Percentiles rank a stretch among this genome's conserved stretches.
Conservation (phyloP, 2,888 invertebrate species). For the Melipona beecheii region DNA sequence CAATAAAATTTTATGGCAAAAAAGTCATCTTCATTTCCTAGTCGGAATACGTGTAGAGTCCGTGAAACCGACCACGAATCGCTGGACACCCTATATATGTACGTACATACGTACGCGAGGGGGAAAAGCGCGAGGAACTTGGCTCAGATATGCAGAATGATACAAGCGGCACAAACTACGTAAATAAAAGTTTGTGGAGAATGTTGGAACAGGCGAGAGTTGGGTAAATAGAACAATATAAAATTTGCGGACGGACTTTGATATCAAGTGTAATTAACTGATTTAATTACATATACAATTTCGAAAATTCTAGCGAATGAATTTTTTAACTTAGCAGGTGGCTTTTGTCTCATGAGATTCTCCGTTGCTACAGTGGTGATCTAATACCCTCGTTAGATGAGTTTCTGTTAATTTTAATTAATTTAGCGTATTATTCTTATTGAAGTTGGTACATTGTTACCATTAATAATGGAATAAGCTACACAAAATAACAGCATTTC, state of each 20-base stretch:
- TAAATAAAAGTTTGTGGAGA: not conserved
- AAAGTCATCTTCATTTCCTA: no score
- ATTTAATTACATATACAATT: not conserved
- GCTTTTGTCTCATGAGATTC: not conserved
- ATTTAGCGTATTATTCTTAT: no score
- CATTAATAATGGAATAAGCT: no score
- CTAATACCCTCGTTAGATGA: not conserved
- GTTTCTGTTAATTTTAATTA: not conserved
- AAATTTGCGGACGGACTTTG: not conserved
- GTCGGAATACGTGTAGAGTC: no score
- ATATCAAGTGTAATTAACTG: not conserved
- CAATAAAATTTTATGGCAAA: no score
- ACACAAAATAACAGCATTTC: no score
- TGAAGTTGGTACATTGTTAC: no score
- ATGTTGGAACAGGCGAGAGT: not conserved
- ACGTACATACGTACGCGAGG: no score
- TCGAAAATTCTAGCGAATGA: not conserved
- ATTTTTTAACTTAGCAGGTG: not conserved
- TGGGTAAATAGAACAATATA: not conserved
- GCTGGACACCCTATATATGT: no score
- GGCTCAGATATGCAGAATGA: constrained; percentile 2
- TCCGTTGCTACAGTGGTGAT: not conserved
- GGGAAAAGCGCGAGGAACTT: no score
- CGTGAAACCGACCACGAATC: no score
- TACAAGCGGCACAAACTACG: not conserved